Evolutionary conservation across 2,113 vertebrate genomes (phyloP).

Genomic region (Cromileptes altivelis): DNA sequence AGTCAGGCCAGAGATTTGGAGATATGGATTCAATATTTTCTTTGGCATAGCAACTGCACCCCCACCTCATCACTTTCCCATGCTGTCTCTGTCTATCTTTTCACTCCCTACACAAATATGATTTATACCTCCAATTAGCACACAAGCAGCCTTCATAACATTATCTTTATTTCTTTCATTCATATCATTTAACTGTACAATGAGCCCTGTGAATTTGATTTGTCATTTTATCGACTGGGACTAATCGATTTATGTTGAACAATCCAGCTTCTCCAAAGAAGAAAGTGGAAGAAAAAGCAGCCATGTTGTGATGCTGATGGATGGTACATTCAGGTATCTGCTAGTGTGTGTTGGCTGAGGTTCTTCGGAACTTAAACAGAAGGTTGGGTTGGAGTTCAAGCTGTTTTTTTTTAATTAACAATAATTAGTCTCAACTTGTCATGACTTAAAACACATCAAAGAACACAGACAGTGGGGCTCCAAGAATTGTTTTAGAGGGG

Average conservation of each 20-base stretch:
- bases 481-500: too few species aligned
- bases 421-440: background rate
- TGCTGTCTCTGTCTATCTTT: slow-evolving; percentile 23
- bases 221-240: slow-evolving; percentile 64
- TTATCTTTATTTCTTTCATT: slow-evolving; percentile 74
- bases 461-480: background rate
- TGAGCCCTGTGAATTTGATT: slow-evolving; percentile 57
- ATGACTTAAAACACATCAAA: background rate
- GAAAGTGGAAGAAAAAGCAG: slow-evolving; percentile 17
- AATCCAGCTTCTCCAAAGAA: background rate
- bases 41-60: background rate
- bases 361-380: background rate
- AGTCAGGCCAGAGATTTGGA: slow-evolving; percentile 36
- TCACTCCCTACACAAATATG: slow-evolving; percentile 42
- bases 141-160: slow-evolving; percentile 58
- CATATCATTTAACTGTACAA: slow-evolving; percentile 68
- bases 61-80: slow-evolving; percentile 8
- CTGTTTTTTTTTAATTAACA: slow-evolving; percentile 9
- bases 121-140: slow-evolving; percentile 60
- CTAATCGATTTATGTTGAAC: slow-evolving; percentile 57
- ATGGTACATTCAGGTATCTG: slow-evolving; percentile 5
- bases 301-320: slow-evolving; percentile 30
- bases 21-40: slow-evolving; percentile 59
- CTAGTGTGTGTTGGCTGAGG: background rate
- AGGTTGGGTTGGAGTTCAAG: background rate